Base-by-base conservation (phyloP, 2,797 vertebrate genomes). In the Thaleichthys pacificus region DNA sequence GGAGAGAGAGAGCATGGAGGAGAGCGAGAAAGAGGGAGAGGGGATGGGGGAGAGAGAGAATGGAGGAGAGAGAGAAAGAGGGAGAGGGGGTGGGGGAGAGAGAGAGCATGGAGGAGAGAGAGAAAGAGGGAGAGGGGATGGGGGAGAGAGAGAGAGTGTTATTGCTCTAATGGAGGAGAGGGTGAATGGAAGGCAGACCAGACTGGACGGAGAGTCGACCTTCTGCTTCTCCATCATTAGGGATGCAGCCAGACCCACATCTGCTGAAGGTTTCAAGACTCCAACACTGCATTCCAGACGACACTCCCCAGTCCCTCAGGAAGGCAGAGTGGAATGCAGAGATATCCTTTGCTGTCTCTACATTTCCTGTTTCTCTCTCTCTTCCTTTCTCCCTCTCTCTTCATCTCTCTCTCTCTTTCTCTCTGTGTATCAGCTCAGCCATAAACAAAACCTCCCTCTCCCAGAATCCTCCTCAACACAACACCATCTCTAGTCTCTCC, bases 141-240 rank as follows among this genome's bases (percentile, higher is more conserved):
- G 87, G 80, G 70, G 58, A 80, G 73, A 24, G 71, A 89, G 26
- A 70, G 26, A 54, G 61, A 68, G 79, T 79, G 73, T 61, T 38
- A 86, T 76, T 51, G 82, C 69, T 71, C 81, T 86, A 89, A 93
- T 85, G 88, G 87, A 81, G 71, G 58, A 81, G 72, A 24, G 71
- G 89, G 87, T 92, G 89, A 74, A 91, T 93, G 87, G 85, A 6
- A 49, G 64, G 74, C 66, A 68, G 73, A 74, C 54, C 38, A n/a
- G 6, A 14, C 24, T 30, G 56, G 9, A 63, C 80, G 84, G 85
- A 83, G 77, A 82, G 61, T 47, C 21, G 28, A 69, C 69, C 78
- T 70, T 70, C 75, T 69, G 71, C 68, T 74, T 78, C 77, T 49
- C 24, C 51, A 26, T 35, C 77, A 66, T 60, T 12, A 73, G 65